Base-by-base conservation (phyloP, 1,140 invertebrate species). In the Aphidius ervi region DNA sequence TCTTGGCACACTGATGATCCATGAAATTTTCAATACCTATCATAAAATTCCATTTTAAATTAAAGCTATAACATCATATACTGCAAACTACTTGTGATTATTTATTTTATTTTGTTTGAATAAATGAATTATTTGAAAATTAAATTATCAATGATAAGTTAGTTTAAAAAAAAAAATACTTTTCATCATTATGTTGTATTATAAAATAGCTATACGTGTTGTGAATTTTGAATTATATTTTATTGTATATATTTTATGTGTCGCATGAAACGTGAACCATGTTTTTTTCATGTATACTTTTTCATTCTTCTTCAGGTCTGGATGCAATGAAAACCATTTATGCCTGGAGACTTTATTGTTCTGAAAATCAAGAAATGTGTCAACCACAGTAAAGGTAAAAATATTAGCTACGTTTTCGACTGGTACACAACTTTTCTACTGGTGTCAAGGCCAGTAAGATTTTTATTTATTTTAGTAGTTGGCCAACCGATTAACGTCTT, bases 291-390 rank as follows among this genome's bases (percentile, higher is more conserved):
- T 63, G 46, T 46, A 62, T 40, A 59, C 54, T 48, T 37, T 41
- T 42, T 61, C 46, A 43, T 56, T 53, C 46, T 45, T 57, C 39
- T 48, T 49, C 20, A 40, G 53, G 23, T 40, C 50, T 48, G 52
- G 31, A n/a, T 23, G 46, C 46, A n/a, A 49, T 49, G 46, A 20
- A n/a, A 20, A 46, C 57, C 42, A 43, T 50, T 54, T 48, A 20
- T 40, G 41, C 49, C 23, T 52, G 62, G 56, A 66, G 65, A 70
- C 67, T 77, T 76, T 75, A 77, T 75, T 78, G 74, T 76, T 76
- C 75, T 68, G 73, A 68, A 77, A 77, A 78, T 77, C 75, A 76
- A 75, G 75, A 77, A 78, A 78, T 75, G 69, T 79, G 76, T 78
- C 76, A 78, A 63, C 66, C 64, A 56, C 77, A 80, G 76, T 64